Base-by-base conservation (phyloP, 2,113 vertebrate species). In the Protomyctophum bolini region DNA sequence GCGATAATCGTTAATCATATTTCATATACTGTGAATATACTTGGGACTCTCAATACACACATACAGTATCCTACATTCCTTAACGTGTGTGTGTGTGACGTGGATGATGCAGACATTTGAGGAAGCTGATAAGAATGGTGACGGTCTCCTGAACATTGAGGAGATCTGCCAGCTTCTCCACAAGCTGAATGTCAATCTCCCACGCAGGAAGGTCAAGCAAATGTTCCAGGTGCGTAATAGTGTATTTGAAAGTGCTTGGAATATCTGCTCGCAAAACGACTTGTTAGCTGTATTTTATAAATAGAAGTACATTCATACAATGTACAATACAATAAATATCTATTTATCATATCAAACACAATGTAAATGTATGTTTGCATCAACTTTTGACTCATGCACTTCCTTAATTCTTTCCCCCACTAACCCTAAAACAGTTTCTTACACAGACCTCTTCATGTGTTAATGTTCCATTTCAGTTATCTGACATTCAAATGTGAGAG, bases 41-140 rank as follows among this genome's bases (percentile, higher is more conserved):
- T 56, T 12, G 33, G 33, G 1, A 14, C 14, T 14, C 6, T 56
- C 33, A 15, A n/a, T 56, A 56, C 55, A 28, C 15, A 41, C 33
- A 41, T 58, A 6, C 28, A 3, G 8, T 8, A 0, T 46, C 0
- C 2, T 21, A 63, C 68, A 91, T 90, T 93, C 94, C 93, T 98
- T 96, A 94, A 96, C 76, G 50, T 46, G 2, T 9, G 50, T 46
- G 2, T 9, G 15, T 58, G 75, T 70, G 63, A 98, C 88, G 65
- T 99, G 97, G 97, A 95, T 99, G 90, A 98, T 97, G 73, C 97
- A 98, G 89, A 99, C 97, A 1, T 99, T 99, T 58, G 93, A 98
- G 86, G 97, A 98, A 80, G 98, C 98, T 0, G 98, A 99, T 87
- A 98, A 96, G 88, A 99, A 99, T 1, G 96, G 98, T 0, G 98